Evolutionary conservation across 2,888 invertebrate genomes (phyloP).

Genomic region (Poecilus cupreus): DNA sequence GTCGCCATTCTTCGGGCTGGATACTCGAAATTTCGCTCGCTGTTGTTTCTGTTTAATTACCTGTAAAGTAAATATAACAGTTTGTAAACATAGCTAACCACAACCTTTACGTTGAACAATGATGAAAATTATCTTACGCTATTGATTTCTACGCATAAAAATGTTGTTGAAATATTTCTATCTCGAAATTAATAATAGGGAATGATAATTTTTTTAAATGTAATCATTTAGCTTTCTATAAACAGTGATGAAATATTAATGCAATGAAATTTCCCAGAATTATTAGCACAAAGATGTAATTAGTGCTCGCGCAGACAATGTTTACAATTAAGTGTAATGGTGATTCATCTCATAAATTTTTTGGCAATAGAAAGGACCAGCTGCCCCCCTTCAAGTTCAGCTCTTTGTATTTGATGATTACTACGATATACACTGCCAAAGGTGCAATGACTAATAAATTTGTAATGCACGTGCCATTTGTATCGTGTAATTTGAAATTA

Average conservation of each 20-base stretch:
- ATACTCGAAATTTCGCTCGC: conserved; percentile 34
- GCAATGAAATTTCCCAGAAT: background rate
- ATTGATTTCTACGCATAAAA: background rate
- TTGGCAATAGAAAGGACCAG: conserved; percentile 31
- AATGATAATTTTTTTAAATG: too few relatives aligned
- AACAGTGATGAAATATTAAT: background rate
- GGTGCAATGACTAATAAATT: conserved; percentile 46
- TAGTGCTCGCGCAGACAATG: background rate
- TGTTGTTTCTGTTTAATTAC: conserved; percentile 40
- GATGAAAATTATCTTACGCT: too few relatives aligned
- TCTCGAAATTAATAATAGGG: too few relatives aligned
- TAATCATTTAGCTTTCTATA: too few relatives aligned
- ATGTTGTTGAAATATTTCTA: background rate
- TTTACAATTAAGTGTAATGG: conserved; percentile 24
- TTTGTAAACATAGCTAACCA: background rate
- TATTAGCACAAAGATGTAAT: background rate
- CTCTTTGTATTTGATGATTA: conserved; percentile 24
- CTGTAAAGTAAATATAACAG: conserved; percentile 40
- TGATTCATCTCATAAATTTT: conserved; percentile 45
- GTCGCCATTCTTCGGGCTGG: conserved; percentile 77
- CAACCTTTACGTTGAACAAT: background rate
- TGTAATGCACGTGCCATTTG: background rate
- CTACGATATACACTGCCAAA: conserved; percentile 26
- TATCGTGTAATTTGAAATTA: background rate
- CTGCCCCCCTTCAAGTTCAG: conserved; percentile 10